Evolutionary conservation across 2,113 vertebrate species (phyloP).

Genomic region (Heterotis niloticus): DNA sequence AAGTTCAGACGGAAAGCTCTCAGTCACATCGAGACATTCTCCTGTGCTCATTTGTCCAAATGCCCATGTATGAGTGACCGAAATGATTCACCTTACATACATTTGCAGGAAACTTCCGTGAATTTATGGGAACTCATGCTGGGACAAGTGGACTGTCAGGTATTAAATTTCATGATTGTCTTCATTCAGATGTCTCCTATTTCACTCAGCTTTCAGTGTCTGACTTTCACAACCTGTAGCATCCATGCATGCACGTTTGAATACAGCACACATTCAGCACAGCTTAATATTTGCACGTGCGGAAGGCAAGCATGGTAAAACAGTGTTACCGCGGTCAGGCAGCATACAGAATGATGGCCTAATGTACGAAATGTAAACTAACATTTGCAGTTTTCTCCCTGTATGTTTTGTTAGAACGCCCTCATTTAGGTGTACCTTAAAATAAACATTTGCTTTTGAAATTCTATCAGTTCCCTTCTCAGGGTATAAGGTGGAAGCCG

Average conservation of each 20-base stretch:
- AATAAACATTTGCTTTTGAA: neutral
- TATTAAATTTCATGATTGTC: conserved; percentile 61
- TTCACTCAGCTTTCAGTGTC: conserved; percentile 36
- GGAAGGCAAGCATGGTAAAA: neutral
- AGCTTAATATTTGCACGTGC: conserved; percentile 32
- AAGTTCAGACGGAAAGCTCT: neutral
- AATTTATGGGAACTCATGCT: conserved; percentile 72
- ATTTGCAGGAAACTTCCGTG: conserved; percentile 74
- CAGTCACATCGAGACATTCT: neutral
- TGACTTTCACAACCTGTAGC: conserved; percentile 30
- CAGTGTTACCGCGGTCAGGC: neutral
- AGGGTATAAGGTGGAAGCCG: no score
- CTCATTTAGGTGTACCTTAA: neutral
- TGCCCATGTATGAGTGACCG: conserved; percentile 37
- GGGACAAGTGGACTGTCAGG: conserved; percentile 70
- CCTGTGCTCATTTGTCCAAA: conserved; percentile 35
- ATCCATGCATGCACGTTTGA: conserved; percentile 45
- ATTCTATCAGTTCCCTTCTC: no score
- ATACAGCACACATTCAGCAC: no score
- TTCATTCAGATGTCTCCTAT: conserved; percentile 40
- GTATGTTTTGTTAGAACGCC: no score
- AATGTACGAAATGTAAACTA: no score
- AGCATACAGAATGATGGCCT: no score
- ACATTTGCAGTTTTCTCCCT: no score
- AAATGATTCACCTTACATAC: conserved; percentile 66